Base-by-base conservation (phyloP, 2,888 invertebrate species). In the Anodontia alba region DNA sequence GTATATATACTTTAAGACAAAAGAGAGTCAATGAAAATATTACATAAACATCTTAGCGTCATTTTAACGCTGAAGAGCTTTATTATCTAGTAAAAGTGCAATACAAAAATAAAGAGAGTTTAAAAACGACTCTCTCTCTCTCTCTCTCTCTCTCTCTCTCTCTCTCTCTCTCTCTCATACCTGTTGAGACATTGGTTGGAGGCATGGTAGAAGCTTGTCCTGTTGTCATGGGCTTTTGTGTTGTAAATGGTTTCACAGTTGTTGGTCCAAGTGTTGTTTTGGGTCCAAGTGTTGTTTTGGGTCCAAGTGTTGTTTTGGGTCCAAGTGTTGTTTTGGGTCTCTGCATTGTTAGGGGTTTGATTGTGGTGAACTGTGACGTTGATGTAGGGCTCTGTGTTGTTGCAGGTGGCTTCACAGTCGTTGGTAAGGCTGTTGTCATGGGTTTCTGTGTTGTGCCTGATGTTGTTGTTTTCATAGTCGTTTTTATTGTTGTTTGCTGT, bases 191-290 rank as follows among this genome's bases (percentile, higher is more conserved):
- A 38, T 38, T 38, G 5, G 38, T 38, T 38, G 38, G 12, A 12
- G 38, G 7, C 38, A 5, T 38, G 38, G 38, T 38, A 38, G 12
- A 38, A 12, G 5, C 12, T 33, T 67, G 73, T 23, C 20, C 5
- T 26, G 46, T 31, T 46, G 67, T 74, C 29, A 66, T 46, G 1
- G 46, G 66, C n/a, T 33, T 43, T 46, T n/a, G 42, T 67, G 67
- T 67, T 36, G 67, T 29, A 26, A n/a, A 3, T 15, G 62, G 17
- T 62, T 67, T 67, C 29, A 23, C 15, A 5, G 67, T 67, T 31
- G 67, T 36, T 10, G 67, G 33, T 23, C 2, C 2, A 1, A 17
- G 20, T 23, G 67, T 67, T 31, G 67, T 67, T 3, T 8, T 62
- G 2, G 67, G 33, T 23, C 17, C 15, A 5, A 7, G 20, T 23